Evolutionary conservation across 2,888 invertebrate species (phyloP).

Genomic region (Ashinkailepas kermadecensis): DNA sequence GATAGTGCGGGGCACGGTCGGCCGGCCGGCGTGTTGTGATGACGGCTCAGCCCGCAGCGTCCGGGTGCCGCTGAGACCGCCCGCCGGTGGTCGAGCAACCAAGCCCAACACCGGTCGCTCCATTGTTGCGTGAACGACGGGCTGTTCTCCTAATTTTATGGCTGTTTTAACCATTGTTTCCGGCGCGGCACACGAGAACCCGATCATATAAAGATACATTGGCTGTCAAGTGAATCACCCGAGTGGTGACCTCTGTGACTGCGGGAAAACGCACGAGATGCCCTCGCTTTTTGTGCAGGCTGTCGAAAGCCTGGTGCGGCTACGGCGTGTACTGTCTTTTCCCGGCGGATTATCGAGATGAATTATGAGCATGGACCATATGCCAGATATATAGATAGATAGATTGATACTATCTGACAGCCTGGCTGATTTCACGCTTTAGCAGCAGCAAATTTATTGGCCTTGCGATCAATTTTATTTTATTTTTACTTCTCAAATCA

Average conservation of each 20-base stretch:
- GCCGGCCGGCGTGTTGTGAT: background rate
- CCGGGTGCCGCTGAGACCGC: too few relatives aligned
- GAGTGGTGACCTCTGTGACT: background rate
- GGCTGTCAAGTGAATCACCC: background rate
- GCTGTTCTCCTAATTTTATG: background rate
- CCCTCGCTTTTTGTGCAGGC: background rate
- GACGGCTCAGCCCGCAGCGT: background rate
- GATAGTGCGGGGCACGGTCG: background rate
- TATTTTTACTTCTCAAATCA: background rate
- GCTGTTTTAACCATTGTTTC: slow-evolving; percentile 6
- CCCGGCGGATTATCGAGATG: background rate
- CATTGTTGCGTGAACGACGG: background rate
- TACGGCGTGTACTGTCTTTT: background rate
- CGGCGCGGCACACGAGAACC: background rate
- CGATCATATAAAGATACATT: background rate
- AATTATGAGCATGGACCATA: background rate
- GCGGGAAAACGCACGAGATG: background rate
- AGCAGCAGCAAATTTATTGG: background rate
- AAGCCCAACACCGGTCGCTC: background rate
- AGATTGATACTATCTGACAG: background rate
- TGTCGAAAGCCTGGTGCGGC: background rate
- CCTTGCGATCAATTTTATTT: background rate
- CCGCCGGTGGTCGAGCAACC: background rate
- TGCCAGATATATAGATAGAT: background rate
- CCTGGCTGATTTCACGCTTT: background rate